Evolutionary conservation across 2,113 vertebrate species (phyloP).

Genomic region (Hippocampus barbouri): DNA sequence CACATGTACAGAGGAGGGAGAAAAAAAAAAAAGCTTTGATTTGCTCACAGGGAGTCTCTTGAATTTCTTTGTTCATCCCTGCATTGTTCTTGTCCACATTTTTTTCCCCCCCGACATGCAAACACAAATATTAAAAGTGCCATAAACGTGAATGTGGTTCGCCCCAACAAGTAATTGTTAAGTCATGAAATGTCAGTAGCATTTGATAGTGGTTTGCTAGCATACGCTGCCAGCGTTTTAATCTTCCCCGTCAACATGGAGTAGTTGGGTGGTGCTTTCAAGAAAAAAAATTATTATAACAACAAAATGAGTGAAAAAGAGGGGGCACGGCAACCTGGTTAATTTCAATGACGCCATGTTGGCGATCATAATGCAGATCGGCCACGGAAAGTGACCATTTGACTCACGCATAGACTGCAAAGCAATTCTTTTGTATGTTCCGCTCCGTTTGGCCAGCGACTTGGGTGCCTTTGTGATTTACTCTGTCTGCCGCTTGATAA

Average conservation of each 20-base stretch:
- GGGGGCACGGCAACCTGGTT: background rate
- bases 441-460: background rate
- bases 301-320: too few species aligned
- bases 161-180: slow-evolving; percentile 4
- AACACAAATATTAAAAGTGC: slow-evolving; percentile 53
- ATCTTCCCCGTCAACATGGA: background rate
- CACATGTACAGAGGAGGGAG: slow-evolving; percentile 25
- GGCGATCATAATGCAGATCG: background rate
- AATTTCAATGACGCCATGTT: background rate
- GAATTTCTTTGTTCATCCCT: background rate
- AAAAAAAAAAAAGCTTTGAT: slow-evolving; percentile 59
- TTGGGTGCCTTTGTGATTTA: background rate
- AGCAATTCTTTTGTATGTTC: background rate
- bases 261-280: background rate
- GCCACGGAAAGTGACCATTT: background rate
- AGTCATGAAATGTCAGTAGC: slow-evolving; percentile 35
- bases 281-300: too few species aligned
- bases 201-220: slow-evolving; percentile 23
- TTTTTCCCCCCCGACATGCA: slow-evolving; percentile 16
- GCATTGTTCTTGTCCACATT: slow-evolving; percentile 25
- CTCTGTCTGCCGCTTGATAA: background rate
- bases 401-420: background rate
- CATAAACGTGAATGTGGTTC: slow-evolving; percentile 30
- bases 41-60: slow-evolving; percentile 23
- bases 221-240: background rate